Evolutionary conservation across 2,797 vertebrate genomes (phyloP).

Genomic region (Parotocinclus haroldoi): DNA sequence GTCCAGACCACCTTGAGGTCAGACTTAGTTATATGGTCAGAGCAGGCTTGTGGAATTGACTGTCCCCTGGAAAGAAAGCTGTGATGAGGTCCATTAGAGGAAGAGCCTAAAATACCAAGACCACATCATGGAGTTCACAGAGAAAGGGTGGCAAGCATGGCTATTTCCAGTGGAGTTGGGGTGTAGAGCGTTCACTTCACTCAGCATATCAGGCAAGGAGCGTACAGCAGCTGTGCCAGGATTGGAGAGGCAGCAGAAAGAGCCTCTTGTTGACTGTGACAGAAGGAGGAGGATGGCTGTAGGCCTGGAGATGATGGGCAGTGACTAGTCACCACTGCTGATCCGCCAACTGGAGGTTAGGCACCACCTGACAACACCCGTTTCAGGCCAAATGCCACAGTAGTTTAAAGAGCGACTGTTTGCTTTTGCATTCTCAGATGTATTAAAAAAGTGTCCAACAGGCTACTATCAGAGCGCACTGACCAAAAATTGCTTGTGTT

Average conservation of each 20-base stretch:
- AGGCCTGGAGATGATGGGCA: not conserved
- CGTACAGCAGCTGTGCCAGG: constrained; percentile 19
- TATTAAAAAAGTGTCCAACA: no score
- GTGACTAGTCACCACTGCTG: no score
- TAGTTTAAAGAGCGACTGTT: no score
- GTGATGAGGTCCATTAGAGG: not conserved
- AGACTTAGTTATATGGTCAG: not conserved
- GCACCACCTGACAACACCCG: no score
- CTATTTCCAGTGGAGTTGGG: not conserved
- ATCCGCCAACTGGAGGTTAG: no score
- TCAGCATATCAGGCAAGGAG: constrained; percentile 14
- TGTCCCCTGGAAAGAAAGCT: not conserved
- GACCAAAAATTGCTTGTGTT: no score
- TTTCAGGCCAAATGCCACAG: no score
- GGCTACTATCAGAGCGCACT: no score
- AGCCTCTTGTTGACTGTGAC: not conserved
- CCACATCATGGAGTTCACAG: not conserved
- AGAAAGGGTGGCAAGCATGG: not conserved
- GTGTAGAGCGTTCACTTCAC: constrained; percentile 4
- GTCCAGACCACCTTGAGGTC: not conserved
- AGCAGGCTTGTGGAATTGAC: not conserved
- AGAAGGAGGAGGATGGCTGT: constrained; percentile 19
- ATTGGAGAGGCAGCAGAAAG: constrained; percentile 21
- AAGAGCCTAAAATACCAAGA: not conserved
- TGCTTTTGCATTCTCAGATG: no score